Base-by-base conservation (phyloP, 1,140 invertebrate genomes). In the Elymnias hypermnestra region DNA sequence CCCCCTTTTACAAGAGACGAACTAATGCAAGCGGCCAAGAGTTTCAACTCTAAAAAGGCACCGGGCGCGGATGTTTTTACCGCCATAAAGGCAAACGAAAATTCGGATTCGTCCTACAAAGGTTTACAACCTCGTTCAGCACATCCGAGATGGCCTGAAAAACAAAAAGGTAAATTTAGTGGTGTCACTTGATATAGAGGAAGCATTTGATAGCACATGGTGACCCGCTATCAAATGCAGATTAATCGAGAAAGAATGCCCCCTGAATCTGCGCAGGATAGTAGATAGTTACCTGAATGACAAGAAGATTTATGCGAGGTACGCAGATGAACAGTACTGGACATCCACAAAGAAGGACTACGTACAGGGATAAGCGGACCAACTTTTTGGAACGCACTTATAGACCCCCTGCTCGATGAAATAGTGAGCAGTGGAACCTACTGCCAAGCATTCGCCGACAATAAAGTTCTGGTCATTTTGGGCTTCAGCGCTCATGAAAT, bases 221-320 rank as follows among this genome's bases (percentile, higher is more conserved):
- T 31, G 29, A 13, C 29, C 29, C 0, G 12, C 9, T 7, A 31
- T 35, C 17, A 35, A 18, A 12, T 2, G 5, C 15, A 7, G 45
- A 6, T 10, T 46, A 17, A 22, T 22, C 1, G 53, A 57, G 6
- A 46, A 51, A 25, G 10, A 39, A 13, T 52, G 48, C 23, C 54
- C 54, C 1, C 1, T 25, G 6, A 51, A 43, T 6, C 1, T 56
- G 2, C 35, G 42, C 9, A 2, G 18, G 18, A 10, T 47, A 1
- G 0, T 57, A 0, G 26, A 41, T 18, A 53, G 41, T 10, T 57
- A 57, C 19, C 22, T 57, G 1, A 18, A 8, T 0, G 25, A 49
- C 6, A 44, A 50, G 13, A 37, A 21, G 13, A 41, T 57, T 3
- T 41, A 6, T n/a, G 22, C 53, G 2, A 41, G 42, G 13, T 58